Conservation (phyloP, 1,140 invertebrate genomes). For the Psix sp. region DNA sequence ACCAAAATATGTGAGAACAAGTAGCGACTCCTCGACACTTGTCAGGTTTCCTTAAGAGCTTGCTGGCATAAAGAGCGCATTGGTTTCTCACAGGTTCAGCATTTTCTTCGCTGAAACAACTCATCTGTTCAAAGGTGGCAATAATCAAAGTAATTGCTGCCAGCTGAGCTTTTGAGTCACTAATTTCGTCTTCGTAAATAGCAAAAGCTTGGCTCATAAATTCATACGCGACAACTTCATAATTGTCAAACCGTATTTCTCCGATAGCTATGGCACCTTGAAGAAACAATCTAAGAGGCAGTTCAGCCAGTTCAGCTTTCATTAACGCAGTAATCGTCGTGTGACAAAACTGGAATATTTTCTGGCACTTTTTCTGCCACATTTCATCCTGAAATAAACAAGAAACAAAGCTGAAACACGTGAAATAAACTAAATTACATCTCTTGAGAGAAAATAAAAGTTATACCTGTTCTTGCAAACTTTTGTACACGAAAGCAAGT, state of each 20-base stretch:
- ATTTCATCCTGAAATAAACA: conserved; percentile 87
- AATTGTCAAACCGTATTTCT: conserved; percentile 94
- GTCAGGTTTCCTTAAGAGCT: conserved; percentile 98
- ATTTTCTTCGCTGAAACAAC: conserved; percentile 96
- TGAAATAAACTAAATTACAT: background rate
- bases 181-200: conserved; percentile 99
- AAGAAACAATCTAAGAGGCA: conserved; percentile 94
- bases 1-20: conserved; percentile 98
- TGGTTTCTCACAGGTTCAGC: conserved; percentile 97
- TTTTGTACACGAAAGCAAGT: conserved; percentile 90
- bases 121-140: conserved; percentile 95
- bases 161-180: conserved; percentile 97
- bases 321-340: conserved; percentile 94
- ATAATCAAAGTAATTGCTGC: conserved; percentile 97
- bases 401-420: background rate
- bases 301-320: conserved; percentile 94
- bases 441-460: background rate
- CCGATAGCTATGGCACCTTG: conserved; percentile 96
- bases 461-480: conserved; percentile 83
- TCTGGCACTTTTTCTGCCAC: conserved; percentile 99
- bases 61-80: conserved; percentile 94
- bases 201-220: conserved; percentile 99
- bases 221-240: conserved; percentile 98
- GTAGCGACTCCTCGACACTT: conserved; percentile 94
- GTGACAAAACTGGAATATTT: conserved; percentile 99